Conservation (phyloP, 2,797 vertebrate genomes). For the Centropyge bicolor region DNA sequence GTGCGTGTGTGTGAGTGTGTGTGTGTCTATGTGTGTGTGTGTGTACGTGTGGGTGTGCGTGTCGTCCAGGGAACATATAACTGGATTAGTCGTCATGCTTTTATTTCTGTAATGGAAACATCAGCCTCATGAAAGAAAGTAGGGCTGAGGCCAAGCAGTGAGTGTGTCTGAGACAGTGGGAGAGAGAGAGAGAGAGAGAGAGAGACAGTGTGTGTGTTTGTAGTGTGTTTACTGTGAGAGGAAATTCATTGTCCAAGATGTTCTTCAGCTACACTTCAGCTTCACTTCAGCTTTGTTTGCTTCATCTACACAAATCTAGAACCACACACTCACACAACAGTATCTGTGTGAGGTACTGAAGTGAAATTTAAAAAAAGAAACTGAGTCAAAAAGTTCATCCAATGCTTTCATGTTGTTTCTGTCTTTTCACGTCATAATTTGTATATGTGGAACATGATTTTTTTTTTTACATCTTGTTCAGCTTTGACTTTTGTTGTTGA, state of each 20-base stretch:
- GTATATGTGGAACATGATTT: too few species aligned
- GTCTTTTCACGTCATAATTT: neutral
- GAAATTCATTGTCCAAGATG: conserved; percentile 23
- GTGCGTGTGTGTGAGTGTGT: conserved; percentile 11
- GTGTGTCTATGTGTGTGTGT: neutral
- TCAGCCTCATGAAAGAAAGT: conserved; percentile 74
- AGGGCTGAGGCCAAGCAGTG: conserved; percentile 66
- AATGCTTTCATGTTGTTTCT: neutral
- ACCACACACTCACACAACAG: neutral
- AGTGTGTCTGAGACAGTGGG: conserved; percentile 28
- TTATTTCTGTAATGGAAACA: conserved; percentile 84
- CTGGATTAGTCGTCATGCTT: conserved; percentile 81
- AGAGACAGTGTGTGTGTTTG: neutral
- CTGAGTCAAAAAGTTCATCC: neutral
- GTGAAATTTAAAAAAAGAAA: neutral
- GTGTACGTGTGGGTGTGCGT: conserved; percentile 48
- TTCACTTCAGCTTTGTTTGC: neutral
- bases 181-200: neutral
- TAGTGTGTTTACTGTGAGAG: conserved; percentile 2
- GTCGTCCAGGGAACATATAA: conserved; percentile 80
- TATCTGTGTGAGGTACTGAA: neutral
- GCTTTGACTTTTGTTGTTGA: too few species aligned
- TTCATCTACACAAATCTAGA: neutral
- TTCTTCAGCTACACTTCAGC: conserved; percentile 7
- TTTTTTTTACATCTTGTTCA: too few species aligned